Evolutionary conservation across 2,797 vertebrate species (phyloP).

Genomic region (Loris lydekkerianus): DNA sequence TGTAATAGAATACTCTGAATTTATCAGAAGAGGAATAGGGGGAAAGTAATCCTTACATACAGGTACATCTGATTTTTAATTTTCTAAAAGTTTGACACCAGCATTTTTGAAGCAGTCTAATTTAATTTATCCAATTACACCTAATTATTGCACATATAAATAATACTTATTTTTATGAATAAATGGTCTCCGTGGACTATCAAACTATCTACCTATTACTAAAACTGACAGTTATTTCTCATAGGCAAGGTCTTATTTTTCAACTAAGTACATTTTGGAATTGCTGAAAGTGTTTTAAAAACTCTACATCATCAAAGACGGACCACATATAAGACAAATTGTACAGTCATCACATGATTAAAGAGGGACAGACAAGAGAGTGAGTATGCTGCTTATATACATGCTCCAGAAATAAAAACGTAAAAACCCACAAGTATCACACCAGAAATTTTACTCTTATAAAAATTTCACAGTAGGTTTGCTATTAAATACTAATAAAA

Average conservation of each 20-base stretch:
- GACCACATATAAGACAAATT: background rate
- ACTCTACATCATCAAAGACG: background rate
- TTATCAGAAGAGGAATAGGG: background rate
- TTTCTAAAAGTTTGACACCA: background rate
- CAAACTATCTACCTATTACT: slow-evolving; percentile 41
- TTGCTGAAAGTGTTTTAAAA: background rate
- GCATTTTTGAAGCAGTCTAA: background rate
- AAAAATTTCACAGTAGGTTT: background rate
- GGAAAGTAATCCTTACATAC: background rate
- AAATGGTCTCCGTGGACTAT: slow-evolving; percentile 4
- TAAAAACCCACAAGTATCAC: background rate
- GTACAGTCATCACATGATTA: background rate
- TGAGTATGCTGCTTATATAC: background rate
- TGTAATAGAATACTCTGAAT: slow-evolving; percentile 14
- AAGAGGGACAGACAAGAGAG: background rate
- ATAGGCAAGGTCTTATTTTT: slow-evolving; percentile 55
- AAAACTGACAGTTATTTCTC: slow-evolving; percentile 21
- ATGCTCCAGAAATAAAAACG: background rate
- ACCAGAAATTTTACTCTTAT: slow-evolving; percentile 34
- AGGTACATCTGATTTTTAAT: slow-evolving; percentile 30
- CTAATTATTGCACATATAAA: slow-evolving; percentile 15
- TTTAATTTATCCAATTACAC: slow-evolving; percentile 29
- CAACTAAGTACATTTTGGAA: slow-evolving; percentile 32
- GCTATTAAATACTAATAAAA: slow-evolving; percentile 58
- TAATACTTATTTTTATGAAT: background rate